Base-by-base conservation (phyloP, 1,140 invertebrate genomes). In the Scaptomyza graminum region DNA sequence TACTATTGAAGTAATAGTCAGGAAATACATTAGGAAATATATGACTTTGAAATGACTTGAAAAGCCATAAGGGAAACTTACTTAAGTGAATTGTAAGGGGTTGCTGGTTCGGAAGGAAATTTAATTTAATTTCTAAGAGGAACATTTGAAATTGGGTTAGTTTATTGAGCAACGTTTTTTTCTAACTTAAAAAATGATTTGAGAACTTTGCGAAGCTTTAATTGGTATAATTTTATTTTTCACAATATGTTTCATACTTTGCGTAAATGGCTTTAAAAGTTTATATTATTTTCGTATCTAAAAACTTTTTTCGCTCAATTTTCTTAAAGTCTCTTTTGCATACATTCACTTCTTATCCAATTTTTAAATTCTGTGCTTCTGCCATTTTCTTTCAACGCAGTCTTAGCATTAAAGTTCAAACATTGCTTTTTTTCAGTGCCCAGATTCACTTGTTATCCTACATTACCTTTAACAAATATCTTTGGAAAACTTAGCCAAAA, bases 401-500 rank as follows among this genome's bases (percentile, higher is more conserved):
- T 9, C 9, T 9, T 8, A 0, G 2, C 31, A 9, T 34, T 9
- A 2, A 34, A 34, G 44, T 15, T 15, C 6, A 22, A 56, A 59
- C 39, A 44, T 67, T 62, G 39, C 12, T 5, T 62, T 69, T 9
- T 22, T 25, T 39, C 34, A 72, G 59, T 63, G 52, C 47, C 46
- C 34, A 46, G 55, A 49, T 52, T 22, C 54, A 44, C 73, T 76
- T 62, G 44, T 67, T 74, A 57, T 66, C 22, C 43, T 44, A 54
- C 59, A 72, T 76, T 73, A 68, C 60, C 73, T 72, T 56, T 47
- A 16, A 18, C 60, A 72, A 72, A 79, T 73, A 56, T 67, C 61
- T 84, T 34, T 64, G 63, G 63, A 62, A 31, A 60, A 16, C 64
- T 66, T 46, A 63, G 47, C 60, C 74, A 46, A 34, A 64, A 39